Evolutionary conservation across 2,888 invertebrate species (phyloP).

Genomic region (Ormyrus thymus): DNA sequence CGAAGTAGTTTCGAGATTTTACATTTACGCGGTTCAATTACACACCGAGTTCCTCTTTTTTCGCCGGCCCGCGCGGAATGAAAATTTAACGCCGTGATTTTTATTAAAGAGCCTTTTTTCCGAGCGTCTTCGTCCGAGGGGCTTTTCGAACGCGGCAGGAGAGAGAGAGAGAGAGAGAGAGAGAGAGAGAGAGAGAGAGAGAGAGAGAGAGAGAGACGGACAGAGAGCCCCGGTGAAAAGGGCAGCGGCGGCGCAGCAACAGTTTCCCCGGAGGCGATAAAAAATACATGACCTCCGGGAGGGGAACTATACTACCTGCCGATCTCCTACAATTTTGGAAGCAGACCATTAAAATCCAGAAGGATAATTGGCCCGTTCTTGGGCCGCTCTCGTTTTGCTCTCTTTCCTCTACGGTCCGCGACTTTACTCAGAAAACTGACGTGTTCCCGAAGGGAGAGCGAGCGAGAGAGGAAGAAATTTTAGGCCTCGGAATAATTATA

Average conservation of each 20-base stretch:
- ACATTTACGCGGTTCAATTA: constrained; percentile 25
- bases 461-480: constrained; percentile 19
- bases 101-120: constrained; percentile 17
- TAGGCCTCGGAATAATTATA: constrained; percentile 52
- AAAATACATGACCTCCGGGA: constrained; percentile 60
- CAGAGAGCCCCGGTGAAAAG: constrained; percentile 10
- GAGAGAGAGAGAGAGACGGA: no score
- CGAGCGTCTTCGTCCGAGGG: background rate
- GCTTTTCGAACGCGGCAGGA: constrained; percentile 7
- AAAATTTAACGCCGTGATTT: constrained; percentile 26
- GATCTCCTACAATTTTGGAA: constrained; percentile 68
- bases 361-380: constrained; percentile 65
- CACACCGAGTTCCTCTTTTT: constrained; percentile 8
- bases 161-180: no score
- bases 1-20: constrained; percentile 37
- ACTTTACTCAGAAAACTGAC: constrained; percentile 53
- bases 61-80: background rate
- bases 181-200: no score
- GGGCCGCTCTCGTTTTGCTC: constrained; percentile 36
- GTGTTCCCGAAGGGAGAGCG: constrained; percentile 14
- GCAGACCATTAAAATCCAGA: constrained; percentile 68
- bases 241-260: background rate
- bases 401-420: constrained; percentile 40
- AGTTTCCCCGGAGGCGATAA: constrained; percentile 66
- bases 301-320: constrained; percentile 16